A percentile compares a stretch with the other conserved stretches of the same genome.
phyloP scores from a whole-genome alignment of 2,888 invertebrate genomes.

The Trypoxylon attenuatum region DNA sequence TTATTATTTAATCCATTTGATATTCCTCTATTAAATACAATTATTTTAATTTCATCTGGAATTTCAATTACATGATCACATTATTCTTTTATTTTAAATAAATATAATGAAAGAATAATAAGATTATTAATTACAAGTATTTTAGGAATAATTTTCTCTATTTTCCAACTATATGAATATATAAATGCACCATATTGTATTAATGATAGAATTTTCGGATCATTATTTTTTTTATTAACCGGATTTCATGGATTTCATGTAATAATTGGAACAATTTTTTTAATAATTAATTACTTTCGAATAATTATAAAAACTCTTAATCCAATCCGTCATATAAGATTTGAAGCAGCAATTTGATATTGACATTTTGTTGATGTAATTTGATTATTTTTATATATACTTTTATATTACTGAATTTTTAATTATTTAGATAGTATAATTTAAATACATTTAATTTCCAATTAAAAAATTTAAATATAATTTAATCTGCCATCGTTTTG shows the following conservation, averaged over 20 bases:
- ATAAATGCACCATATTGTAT: neutral
- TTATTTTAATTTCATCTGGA: constrained; percentile 6
- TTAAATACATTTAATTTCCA: constrained; percentile 83
- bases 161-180: neutral
- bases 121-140: neutral
- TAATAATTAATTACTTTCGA: constrained; percentile 73
- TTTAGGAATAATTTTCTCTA: neutral
- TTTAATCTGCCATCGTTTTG: too few relatives aligned
- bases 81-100: neutral
- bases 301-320: constrained; percentile 38
- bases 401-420: constrained; percentile 82
- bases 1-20: constrained; percentile 1
- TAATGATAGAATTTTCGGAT: constrained; percentile 5
- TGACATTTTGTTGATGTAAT: constrained; percentile 83
- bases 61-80: neutral
- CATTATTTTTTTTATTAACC: constrained; percentile 4
- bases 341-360: constrained; percentile 82
- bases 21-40: constrained; percentile 6
- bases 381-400: constrained; percentile 77
- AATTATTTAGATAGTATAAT: constrained; percentile 81
- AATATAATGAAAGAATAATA: neutral
- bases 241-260: constrained; percentile 18
- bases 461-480: constrained; percentile 78
- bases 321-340: constrained; percentile 75
- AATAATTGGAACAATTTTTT: constrained; percentile 63